Base-by-base conservation (phyloP, 2,888 invertebrate species). In the Pristionchus mayeri region DNA sequence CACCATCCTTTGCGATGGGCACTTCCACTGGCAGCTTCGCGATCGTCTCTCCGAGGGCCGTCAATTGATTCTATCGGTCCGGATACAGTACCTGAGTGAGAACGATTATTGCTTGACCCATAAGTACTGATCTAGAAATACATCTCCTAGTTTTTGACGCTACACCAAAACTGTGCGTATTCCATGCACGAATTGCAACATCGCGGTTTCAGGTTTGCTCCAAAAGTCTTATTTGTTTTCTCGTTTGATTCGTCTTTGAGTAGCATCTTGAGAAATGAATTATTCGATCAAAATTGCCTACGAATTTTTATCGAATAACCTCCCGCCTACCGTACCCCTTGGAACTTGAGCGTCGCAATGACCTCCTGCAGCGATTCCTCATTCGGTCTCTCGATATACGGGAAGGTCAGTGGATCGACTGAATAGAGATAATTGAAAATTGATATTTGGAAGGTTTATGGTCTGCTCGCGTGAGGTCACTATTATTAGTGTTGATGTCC, bases 21-120 rank as follows among this genome's bases (percentile, higher is more conserved):
- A 99, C 96, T 93, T 99, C 98, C 0, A 99, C 97, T 0, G 99
- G 99, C 27, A 99, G 94, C 93, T 95, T 95, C 6, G 97, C 95
- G 84, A 99, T 93, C 84, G 97, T 96, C 91, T 95, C 95, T 0
- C 98, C 99, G 24, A 92, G 84, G 6, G 91, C 86, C 11, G 92
- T 91, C 16, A 92, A 86, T 3, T 88, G 44, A 84, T 86, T 86
- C 18, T 87, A 88, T 9, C 88, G 85, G 57, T 89, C 88, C 1
- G 88, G 80, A 78, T 88, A 78, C 16, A 89, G 60, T 24, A 88
- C 88, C 84, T 87, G 44, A 18, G 60, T 60, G 3, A 18, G 16
- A 9, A 44, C 44, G 7, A 44, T 44, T 9, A 44, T 44, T n/a
- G n/a, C n/a, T n/a, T n/a, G n/a, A n/a, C n/a, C n/a, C n/a, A n/a